Base-by-base conservation (phyloP, 2,888 invertebrate species). In the Alcis repandata region DNA sequence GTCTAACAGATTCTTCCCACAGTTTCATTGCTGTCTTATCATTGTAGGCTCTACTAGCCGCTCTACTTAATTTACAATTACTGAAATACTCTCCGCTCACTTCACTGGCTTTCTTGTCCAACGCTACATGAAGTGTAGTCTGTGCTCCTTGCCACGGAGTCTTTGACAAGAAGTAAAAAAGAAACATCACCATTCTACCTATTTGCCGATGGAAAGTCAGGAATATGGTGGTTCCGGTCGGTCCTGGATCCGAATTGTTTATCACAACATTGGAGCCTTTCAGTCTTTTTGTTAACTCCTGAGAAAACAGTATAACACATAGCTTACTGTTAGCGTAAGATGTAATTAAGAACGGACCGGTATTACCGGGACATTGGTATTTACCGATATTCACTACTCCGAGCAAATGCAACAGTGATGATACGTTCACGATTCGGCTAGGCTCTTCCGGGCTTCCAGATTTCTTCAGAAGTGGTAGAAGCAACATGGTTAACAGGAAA, bases 401-500 rank as follows among this genome's bases (percentile, higher is more conserved):
- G 0, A 96, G 67, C 10, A 94, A 91, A 79, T 97, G 97, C 0
- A 96, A 79, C 59, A 95, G 93, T 0, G 97, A 97, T 0, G 97
- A 95, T 0, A 97, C 96, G 7, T 96, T 94, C 0, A 97, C 94
- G 0, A 98, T 95, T 38, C 97, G 94, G 41, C 96, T 95, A 0
- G 95, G 95, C 0, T 94, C 94, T 0, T 95, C 95, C 6, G 71
- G 36, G 0, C 52, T 74, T 0, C 84, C 87, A 0, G 87, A 74
- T 77, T 94, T 95, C 82, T 95, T 97, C 70, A 97, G 77, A 38
- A 97, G 88, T 82, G 97, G 97, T 60, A 97, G 94, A 1, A 99
- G 94, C 10, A 99, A 94, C 79, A 98, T 96, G 0, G 98, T 98
- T 33, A 99, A 91, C 32, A 99, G 92, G 84, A 98, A 98, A 32